A percentile compares a stretch with the other conserved stretches of the same genome.
These are phyloP conservation scores for Heloderma charlesbogerti DNA, from an alignment of 2,113 vertebrate genomes.

Conservation along the genomic window DNA sequence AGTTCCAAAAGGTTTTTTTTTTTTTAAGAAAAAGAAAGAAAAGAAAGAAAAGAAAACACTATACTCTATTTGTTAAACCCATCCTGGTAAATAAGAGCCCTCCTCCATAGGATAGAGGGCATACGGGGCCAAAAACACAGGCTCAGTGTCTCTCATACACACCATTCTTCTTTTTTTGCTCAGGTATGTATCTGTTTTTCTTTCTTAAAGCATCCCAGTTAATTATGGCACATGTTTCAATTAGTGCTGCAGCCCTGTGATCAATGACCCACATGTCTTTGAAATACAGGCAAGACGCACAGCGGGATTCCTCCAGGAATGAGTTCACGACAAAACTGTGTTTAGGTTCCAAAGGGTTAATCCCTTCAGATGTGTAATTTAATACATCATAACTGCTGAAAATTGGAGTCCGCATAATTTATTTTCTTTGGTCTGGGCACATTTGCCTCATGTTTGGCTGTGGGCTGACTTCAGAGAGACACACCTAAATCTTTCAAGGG, in stretches of 20 bases:
- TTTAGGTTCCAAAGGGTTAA: slow-evolving; percentile 77
- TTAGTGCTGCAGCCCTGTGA: slow-evolving; percentile 31
- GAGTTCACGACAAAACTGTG: slow-evolving; percentile 14
- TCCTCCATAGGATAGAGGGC: accelerated
- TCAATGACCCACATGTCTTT: slow-evolving; percentile 7
- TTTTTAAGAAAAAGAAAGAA: neutral
- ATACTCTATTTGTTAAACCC: neutral
- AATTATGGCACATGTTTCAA: slow-evolving; percentile 37
- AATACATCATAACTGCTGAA: slow-evolving; percentile 89
- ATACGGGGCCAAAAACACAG: neutral
- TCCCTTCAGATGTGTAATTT: slow-evolving; percentile 77
- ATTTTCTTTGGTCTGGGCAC: slow-evolving; percentile 88
- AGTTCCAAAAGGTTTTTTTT: neutral
- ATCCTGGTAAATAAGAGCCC: accelerated
- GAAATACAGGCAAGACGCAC: slow-evolving; percentile 6
- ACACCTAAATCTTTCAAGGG: slow-evolving; percentile 90
- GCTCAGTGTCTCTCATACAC: accelerated
- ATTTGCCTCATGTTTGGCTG: slow-evolving; percentile 87
- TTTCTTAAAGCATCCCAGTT: neutral
- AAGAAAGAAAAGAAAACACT: slow-evolving; percentile 22
- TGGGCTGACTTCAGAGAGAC: slow-evolving; percentile 88
- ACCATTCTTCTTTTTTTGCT: neutral
- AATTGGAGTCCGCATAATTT: slow-evolving; percentile 87
- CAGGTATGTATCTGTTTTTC: slow-evolving; percentile 43
- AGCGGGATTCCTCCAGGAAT: neutral